These are phyloP conservation scores for Poecilia wingei DNA, from an alignment of 2,797 vertebrate genomes.

Conservation along the genomic window DNA sequence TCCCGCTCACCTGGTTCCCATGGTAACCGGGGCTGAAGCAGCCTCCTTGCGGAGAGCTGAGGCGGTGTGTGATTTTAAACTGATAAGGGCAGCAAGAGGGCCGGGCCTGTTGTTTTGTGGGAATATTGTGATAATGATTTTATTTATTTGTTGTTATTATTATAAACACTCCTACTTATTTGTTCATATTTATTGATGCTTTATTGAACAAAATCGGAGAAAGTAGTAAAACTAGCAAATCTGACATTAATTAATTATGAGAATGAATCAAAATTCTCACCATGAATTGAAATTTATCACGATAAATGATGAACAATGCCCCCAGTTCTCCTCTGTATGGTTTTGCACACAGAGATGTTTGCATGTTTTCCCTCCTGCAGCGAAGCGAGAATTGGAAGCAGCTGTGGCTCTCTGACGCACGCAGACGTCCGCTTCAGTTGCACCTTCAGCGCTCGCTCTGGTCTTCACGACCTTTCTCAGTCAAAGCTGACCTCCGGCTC, in stretches of 20 bases:
- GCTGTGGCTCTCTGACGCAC: constrained; percentile 25
- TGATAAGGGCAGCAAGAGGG: not conserved
- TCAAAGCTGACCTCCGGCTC: not conserved
- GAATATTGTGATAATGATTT: no score
- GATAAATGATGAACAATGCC: no score
- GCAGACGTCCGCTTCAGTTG: constrained; percentile 5
- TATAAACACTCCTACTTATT: no score
- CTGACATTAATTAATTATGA: no score
- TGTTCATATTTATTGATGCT: no score
- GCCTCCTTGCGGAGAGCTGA: constrained; percentile 25
- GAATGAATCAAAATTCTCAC: no score
- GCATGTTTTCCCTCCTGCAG: not conserved
- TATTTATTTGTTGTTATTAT: no score
- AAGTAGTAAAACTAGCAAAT: no score
- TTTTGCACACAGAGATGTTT: not conserved
- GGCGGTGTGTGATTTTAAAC: not conserved
- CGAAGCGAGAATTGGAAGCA: constrained; percentile 6
- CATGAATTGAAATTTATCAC: no score
- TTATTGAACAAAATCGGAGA: no score
- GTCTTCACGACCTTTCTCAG: constrained; percentile 14
- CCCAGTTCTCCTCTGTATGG: not conserved
- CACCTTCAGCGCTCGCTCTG: constrained; percentile 12
- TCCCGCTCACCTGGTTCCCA: constrained; percentile 46
- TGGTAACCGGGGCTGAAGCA: constrained; percentile 32
- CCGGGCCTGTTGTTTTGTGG: no score